Conservation (phyloP, 2,113 vertebrate species). For the Aplodontia rufa region DNA sequence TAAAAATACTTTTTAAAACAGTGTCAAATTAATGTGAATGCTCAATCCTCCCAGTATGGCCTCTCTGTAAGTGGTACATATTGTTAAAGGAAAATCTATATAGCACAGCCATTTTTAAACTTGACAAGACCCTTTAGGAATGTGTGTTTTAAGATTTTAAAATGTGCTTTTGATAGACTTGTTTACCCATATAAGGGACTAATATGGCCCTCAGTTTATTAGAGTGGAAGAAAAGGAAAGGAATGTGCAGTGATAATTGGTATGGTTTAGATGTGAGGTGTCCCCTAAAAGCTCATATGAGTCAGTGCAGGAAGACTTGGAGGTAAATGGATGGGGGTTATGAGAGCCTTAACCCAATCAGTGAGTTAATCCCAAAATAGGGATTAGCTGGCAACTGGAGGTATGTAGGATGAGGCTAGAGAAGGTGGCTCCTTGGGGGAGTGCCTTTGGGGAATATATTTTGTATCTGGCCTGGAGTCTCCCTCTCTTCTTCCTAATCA, state of each 20-base stretch:
- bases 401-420: too few species aligned
- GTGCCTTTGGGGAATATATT: too few species aligned
- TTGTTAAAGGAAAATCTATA: not conserved
- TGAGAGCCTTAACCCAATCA: too few species aligned
- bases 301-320: too few species aligned
- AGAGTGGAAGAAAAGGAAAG: not conserved
- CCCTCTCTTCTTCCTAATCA: too few species aligned
- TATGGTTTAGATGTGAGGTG: too few species aligned
- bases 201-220: not conserved
- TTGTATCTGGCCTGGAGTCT: too few species aligned
- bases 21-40: slow-evolving; percentile 1
- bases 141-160: slow-evolving; percentile 4
- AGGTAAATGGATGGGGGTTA: too few species aligned
- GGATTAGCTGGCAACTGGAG: too few species aligned
- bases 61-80: not conserved
- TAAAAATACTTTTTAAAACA: slow-evolving; percentile 1
- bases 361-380: too few species aligned
- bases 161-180: not conserved
- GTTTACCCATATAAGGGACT: not conserved
- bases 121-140: not conserved
- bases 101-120: slow-evolving; percentile 31
- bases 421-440: too few species aligned
- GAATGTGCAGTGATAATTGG: not conserved
- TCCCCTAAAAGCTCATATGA: too few species aligned
- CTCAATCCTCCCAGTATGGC: not conserved